Evolutionary conservation across 2,113 vertebrate species (phyloP), one percentile per base, ranked within the genome.

Genomic region (Girardinichthys multiradiatus): DNA sequence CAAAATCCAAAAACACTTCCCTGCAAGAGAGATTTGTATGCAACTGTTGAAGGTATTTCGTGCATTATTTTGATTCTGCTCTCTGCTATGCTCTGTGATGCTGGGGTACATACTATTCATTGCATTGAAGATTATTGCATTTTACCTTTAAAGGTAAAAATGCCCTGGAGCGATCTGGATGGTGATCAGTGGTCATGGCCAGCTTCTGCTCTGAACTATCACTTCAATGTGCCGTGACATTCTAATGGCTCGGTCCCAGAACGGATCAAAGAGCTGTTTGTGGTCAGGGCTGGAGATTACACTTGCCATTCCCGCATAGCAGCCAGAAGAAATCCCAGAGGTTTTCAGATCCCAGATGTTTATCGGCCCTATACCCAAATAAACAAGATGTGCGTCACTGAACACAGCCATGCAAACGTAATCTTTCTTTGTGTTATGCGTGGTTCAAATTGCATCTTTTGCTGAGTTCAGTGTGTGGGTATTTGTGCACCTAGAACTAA

Each of bases 201-300:
- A 72, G 90, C 89, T 89, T 89, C 85, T 81, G 80, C 87, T 89
- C 72, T 76, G 80, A 84, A 79, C 83, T 90, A 87, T 90, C 86
- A 37, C 89, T 78, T 79, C 86, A 89, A 57, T 88, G 89, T 88
- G 83, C 79, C 91, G 77, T 91, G 89, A 90, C 87, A 69, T 62
- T 72, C 13, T 89, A 89, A 91, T 89, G 87, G 77, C 76, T 64
- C 68, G 21, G 85, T 76, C 90, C 76, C 83, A 85, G 83, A 8
- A 24, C 42, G 39, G 86, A 91, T 92, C 84, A 92, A 93, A 92
- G 90, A 75, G 70, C 80, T 64, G 81, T 87, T 90, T 90, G 89
- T 89, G 90, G 76, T 78, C 45, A 31, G 58, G 29, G 33, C 61
- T 77, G 79, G 67, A 91, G 86, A 91, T 91, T 90, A 85, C 87